Conservation (phyloP, 1,140 invertebrate species). For the Leptinotarsa defecta region DNA sequence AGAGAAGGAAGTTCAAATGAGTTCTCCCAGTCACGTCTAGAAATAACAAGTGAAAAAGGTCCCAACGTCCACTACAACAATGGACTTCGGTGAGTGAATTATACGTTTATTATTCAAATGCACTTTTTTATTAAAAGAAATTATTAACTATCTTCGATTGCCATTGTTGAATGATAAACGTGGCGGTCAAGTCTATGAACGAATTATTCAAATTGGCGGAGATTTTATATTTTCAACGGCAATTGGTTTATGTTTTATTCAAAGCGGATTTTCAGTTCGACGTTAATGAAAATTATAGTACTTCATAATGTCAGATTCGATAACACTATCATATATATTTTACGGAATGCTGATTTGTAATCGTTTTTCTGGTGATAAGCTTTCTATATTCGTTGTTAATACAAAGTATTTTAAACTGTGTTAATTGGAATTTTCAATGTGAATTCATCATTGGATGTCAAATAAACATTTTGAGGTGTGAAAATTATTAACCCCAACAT, state of each 20-base stretch:
- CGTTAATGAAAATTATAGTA: background rate
- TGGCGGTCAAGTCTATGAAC: conserved; percentile 1
- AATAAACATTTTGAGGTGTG: too few relatives aligned
- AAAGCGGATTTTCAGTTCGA: background rate
- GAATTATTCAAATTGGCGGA: conserved; percentile 15
- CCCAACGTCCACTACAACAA: conserved; percentile 23
- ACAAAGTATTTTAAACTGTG: too few relatives aligned
- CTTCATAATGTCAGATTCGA: too few relatives aligned
- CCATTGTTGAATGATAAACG: background rate
- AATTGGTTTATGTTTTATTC: background rate
- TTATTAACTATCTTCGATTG: conserved; percentile 14
- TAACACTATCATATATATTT: too few relatives aligned
- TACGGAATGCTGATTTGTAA: too few relatives aligned
- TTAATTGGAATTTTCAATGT: too few relatives aligned
- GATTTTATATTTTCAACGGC: background rate
- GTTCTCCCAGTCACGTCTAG: conserved; percentile 22
- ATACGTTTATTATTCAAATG: conserved; percentile 15
- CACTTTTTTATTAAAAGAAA: conserved; percentile 3
- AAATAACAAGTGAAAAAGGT: conserved; percentile 2
- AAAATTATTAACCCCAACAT: too few relatives aligned
- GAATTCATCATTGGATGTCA: too few relatives aligned
- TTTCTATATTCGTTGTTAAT: too few relatives aligned
- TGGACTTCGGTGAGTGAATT: conserved; percentile 23
- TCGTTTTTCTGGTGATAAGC: too few relatives aligned
- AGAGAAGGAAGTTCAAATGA: conserved; percentile 25